These are phyloP conservation scores for Mesembrinibis cayennensis DNA, from an alignment of 2,113 vertebrate species.

Conservation along the genomic window DNA sequence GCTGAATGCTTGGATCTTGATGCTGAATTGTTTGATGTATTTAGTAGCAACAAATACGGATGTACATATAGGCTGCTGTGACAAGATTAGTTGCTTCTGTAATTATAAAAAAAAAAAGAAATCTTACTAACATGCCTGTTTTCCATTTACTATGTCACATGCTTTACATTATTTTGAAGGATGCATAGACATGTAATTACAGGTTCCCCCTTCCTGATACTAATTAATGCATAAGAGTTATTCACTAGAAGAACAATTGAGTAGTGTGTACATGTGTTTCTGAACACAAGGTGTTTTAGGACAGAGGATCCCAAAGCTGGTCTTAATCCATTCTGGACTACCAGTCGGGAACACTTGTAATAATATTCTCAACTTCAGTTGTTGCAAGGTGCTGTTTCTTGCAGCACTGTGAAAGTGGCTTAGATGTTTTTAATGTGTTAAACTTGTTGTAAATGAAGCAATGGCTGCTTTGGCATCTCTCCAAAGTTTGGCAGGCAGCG, in stretches of 20 bases:
- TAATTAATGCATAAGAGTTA: not conserved
- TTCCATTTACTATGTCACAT: not conserved
- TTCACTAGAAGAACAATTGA: not conserved
- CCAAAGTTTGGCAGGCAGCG: not conserved
- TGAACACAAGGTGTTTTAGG: not conserved
- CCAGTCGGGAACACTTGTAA: not conserved
- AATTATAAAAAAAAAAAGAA: not conserved
- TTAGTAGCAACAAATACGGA: not conserved
- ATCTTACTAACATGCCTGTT: not conserved
- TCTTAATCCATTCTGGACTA: not conserved
- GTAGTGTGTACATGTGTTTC: not conserved
- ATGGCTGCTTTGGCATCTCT: not conserved
- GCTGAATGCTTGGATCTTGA: not conserved
- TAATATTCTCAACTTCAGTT: not conserved
- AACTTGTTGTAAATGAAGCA: not conserved
- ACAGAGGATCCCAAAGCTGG: not conserved
- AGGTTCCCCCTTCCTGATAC: not conserved
- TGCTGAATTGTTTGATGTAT: not conserved
- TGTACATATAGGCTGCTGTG: not conserved
- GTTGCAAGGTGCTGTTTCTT: not conserved
- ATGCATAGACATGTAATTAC: not conserved
- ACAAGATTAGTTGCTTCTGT: not conserved
- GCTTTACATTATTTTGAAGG: not conserved
- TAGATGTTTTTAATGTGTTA: not conserved
- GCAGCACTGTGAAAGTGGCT: not conserved